Evolutionary conservation across 1,140 invertebrate species (phyloP).

Genomic region (Drosophila ercepeae): DNA sequence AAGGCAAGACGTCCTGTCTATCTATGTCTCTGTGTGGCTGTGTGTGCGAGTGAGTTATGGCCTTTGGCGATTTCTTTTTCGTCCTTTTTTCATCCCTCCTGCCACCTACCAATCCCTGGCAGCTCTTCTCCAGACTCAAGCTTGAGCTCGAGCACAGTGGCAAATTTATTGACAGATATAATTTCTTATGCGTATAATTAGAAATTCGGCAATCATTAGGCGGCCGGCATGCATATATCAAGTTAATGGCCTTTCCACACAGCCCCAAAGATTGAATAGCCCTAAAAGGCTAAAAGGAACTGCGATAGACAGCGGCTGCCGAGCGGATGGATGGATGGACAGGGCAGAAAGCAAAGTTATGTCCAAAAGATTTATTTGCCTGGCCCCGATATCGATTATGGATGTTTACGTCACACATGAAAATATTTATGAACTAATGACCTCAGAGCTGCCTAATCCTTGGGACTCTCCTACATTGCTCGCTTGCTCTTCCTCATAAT

Average conservation of each 20-base stretch:
- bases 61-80: slow-evolving; percentile 74
- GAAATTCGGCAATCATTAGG: slow-evolving; percentile 83
- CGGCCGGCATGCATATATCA: slow-evolving; percentile 70
- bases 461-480: not conserved
- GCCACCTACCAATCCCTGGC: slow-evolving; percentile 5
- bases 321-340: slow-evolving; percentile 16
- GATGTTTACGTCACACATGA: slow-evolving; percentile 3
- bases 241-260: slow-evolving; percentile 78
- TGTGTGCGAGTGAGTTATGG: slow-evolving; percentile 78
- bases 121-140: slow-evolving; percentile 2
- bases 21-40: slow-evolving; percentile 34
- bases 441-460: not conserved
- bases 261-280: slow-evolving; percentile 53
- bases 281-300: slow-evolving; percentile 32
- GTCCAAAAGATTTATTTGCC: slow-evolving; percentile 44
- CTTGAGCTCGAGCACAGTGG: slow-evolving; percentile 70
- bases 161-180: slow-evolving; percentile 83
- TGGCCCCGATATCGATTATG: slow-evolving; percentile 32
- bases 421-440: slow-evolving; percentile 21
- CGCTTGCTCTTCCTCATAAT: not conserved
- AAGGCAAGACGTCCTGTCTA: slow-evolving; percentile 27
- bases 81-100: slow-evolving; percentile 54
- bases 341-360: slow-evolving; percentile 15
- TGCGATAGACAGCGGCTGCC: slow-evolving; percentile 16
- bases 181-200: slow-evolving; percentile 83